Evolutionary conservation across 2,113 vertebrate genomes (phyloP).

Genomic region (Phalacrocorax brasilianus): DNA sequence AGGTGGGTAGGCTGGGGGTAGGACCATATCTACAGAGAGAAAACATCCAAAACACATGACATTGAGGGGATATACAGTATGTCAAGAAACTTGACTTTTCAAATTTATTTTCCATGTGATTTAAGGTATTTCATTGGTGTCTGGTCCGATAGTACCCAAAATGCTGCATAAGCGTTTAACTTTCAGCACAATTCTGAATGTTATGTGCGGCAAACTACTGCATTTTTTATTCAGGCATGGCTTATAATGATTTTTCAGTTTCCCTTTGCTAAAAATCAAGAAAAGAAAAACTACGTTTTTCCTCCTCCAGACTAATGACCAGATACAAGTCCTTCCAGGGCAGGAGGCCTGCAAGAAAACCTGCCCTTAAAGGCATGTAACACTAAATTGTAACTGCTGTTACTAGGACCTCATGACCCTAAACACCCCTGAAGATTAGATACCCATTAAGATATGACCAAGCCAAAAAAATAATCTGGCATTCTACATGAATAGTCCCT

Average conservation of each 20-base stretch:
- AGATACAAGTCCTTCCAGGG: neutral
- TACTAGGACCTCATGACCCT: neutral
- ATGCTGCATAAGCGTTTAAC: neutral
- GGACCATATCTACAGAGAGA: conserved; percentile 62
- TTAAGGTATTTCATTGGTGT: neutral
- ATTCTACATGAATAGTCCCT: neutral
- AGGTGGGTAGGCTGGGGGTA: conserved; percentile 88
- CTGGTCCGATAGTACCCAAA: neutral
- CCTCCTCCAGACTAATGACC: neutral
- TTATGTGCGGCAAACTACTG: neutral
- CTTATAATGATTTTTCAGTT: neutral
- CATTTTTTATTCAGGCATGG: neutral
- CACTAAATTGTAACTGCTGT: neutral
- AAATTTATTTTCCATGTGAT: neutral
- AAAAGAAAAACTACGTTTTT: neutral
- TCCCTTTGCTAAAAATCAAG: too few species aligned
- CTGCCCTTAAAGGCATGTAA: neutral
- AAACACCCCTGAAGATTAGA: neutral
- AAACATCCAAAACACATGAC: neutral
- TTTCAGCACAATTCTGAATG: neutral
- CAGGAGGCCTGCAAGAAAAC: neutral
- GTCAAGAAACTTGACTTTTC: neutral
- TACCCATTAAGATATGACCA: neutral
- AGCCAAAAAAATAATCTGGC: neutral
- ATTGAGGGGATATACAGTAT: neutral